Base-by-base conservation (phyloP, 2,113 vertebrate species). In the Pterocles burchelli region DNA sequence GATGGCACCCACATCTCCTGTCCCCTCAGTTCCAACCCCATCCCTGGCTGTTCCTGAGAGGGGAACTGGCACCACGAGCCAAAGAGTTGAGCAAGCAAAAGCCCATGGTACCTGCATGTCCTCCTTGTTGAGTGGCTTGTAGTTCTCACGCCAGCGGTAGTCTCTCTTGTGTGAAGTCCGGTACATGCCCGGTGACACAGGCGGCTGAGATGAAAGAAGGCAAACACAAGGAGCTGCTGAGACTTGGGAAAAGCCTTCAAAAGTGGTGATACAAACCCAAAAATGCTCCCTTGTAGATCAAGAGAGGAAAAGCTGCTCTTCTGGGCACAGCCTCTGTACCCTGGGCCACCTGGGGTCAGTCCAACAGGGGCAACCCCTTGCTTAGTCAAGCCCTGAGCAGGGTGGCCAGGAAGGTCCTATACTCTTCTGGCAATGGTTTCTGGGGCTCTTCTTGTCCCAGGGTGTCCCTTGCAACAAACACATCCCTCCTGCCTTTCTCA, bases 171-270 rank as follows among this genome's bases (percentile, higher is more conserved):
- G 97, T 0, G 29, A 70, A 65, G 90, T 97, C 68, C 55, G 79
- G 70, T 98, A 98, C 49, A 46, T 93, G 43, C 88, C 95, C 20
- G 38, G 75, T 1, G 96, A 78, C 16, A 95, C 67, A 4, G 77
- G 61, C 5, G 25, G 70, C 98, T 98, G 77, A 25, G 83, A 62
- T 4, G 14, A 70, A 41, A 84, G 58, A 13, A 45, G 17, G 28
- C 21, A 54, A 68, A 71, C 7, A 36, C 14, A 17, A 19, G 13
- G 5, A 41, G 51, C 15, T 36, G 0, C 19, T 70, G 10, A 54
- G n/a, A 7, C 46, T 41, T 48, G 9, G 9, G 13, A 10, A 4
- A 91, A 91, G 26, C 14, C 34, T 84, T 92, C 43, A 33, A 17
- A 83, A 33, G 25, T 0, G 4, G 7, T 22, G 59, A 24, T 11